These are phyloP conservation scores for Catocala sponsa DNA, from an alignment of 2,888 invertebrate species.

Conservation along the genomic window DNA sequence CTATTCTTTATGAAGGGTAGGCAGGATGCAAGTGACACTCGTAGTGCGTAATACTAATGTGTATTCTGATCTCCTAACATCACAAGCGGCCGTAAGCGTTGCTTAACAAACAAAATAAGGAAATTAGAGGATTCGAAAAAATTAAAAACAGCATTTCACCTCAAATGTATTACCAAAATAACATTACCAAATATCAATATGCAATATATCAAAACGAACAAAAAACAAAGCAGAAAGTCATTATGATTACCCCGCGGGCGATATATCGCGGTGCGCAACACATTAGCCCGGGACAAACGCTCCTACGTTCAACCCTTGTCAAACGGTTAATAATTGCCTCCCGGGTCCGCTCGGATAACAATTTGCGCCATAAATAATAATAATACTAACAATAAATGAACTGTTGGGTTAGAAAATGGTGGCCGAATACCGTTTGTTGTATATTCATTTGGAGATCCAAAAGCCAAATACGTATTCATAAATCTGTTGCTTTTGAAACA, in stretches of 20 bases:
- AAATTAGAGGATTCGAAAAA: too few species aligned
- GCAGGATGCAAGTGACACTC: too few species aligned
- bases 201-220: slow-evolving; percentile 25
- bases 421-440: neutral
- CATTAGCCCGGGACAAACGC: slow-evolving; percentile 29
- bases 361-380: slow-evolving; percentile 45
- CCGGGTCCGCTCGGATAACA: slow-evolving; percentile 23
- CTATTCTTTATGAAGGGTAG: too few species aligned
- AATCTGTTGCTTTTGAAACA: neutral
- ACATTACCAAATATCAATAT: slow-evolving; percentile 13
- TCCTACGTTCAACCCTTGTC: slow-evolving; percentile 43
- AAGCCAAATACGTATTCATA: neutral
- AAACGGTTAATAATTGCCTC: slow-evolving; percentile 45
- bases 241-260: slow-evolving; percentile 23
- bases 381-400: slow-evolving; percentile 39
- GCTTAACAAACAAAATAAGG: too few species aligned
- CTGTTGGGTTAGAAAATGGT: slow-evolving; percentile 3
- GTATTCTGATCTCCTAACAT: too few species aligned
- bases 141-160: too few species aligned
- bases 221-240: slow-evolving; percentile 40
- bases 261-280: slow-evolving; percentile 31
- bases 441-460: neutral
- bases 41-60: too few species aligned
- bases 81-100: too few species aligned
- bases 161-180: too few species aligned